phyloP scores from a whole-genome alignment of 23 tunicate genomes.

The Trididemnum clinides region DNA sequence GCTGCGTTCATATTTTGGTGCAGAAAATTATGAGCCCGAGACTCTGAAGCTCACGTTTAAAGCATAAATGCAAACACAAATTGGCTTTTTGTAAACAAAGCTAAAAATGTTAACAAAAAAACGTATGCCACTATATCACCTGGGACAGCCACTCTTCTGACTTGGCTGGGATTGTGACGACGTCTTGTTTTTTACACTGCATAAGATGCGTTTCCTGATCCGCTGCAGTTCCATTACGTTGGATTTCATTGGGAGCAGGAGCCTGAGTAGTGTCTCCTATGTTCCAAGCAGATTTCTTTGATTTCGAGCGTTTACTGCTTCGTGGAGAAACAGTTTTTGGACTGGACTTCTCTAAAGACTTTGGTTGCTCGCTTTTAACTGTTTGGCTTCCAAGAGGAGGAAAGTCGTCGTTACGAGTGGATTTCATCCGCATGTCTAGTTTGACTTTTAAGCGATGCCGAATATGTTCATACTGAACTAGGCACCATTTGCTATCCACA shows the following conservation, averaged over 20 bases:
- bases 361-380: slow-evolving; percentile 43
- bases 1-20: no score
- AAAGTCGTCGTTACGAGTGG: not conserved
- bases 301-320: not conserved
- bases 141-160: slow-evolving; percentile 82
- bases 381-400: not conserved
- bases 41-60: no score
- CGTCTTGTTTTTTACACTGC: not conserved
- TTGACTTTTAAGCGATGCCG: not conserved
- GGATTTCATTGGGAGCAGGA: not conserved
- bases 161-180: not conserved
- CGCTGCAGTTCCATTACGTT: slow-evolving; percentile 19
- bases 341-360: not conserved
- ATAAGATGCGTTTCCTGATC: not conserved
- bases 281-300: not conserved
- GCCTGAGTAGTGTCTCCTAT: not conserved
- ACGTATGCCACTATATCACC: slow-evolving; percentile 42
- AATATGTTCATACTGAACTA: slow-evolving; percentile 22
- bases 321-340: not conserved
- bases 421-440: not conserved
- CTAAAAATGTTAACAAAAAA: no score
- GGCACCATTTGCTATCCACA: slow-evolving; percentile 36
- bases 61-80: no score
- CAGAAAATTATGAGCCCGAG: no score
- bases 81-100: no score